These are phyloP conservation scores for Eleginops maclovinus DNA, from an alignment of 2,113 vertebrate species.

Conservation along the genomic window DNA sequence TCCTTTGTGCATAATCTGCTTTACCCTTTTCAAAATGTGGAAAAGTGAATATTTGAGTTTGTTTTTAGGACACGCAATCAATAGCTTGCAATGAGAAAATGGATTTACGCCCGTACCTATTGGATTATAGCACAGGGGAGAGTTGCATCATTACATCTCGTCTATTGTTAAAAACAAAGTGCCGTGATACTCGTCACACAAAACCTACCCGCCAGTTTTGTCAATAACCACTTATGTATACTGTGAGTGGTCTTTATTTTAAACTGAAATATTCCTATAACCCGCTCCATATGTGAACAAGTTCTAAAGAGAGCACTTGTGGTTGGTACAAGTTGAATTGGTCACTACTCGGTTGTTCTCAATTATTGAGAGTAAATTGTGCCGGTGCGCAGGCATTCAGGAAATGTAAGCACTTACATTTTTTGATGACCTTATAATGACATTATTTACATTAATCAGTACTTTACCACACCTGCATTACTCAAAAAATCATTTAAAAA, in stretches of 20 bases:
- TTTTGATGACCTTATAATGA: constrained; percentile 40
- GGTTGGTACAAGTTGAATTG: constrained; percentile 45
- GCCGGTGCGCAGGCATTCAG: constrained; percentile 29
- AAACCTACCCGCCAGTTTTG: constrained; percentile 38
- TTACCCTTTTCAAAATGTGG: constrained; percentile 46
- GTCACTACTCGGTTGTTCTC: constrained; percentile 17
- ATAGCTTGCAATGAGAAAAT: constrained; percentile 57
- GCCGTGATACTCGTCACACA: constrained; percentile 34
- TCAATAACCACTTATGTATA: constrained; percentile 58
- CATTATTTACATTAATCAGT: constrained; percentile 54
- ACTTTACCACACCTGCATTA: constrained; percentile 25
- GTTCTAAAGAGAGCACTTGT: constrained; percentile 51
- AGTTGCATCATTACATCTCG: constrained; percentile 49
- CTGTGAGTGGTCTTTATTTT: constrained; percentile 51
- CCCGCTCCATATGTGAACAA: constrained; percentile 35
- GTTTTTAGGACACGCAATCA: constrained; percentile 60
- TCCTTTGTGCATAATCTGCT: constrained; percentile 69
- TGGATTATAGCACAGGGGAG: constrained; percentile 64
- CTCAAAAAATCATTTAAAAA: constrained; percentile 16
- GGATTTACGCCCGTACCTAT: constrained; percentile 53
- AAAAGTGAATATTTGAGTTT: constrained; percentile 70
- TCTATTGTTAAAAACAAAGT: constrained; percentile 58
- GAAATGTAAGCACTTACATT: constrained; percentile 25
- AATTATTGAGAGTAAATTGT: constrained; percentile 23
- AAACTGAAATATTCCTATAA: constrained; percentile 45